Base-by-base conservation (phyloP, 1,140 invertebrate species). In the Drosophila erecta region DNA sequence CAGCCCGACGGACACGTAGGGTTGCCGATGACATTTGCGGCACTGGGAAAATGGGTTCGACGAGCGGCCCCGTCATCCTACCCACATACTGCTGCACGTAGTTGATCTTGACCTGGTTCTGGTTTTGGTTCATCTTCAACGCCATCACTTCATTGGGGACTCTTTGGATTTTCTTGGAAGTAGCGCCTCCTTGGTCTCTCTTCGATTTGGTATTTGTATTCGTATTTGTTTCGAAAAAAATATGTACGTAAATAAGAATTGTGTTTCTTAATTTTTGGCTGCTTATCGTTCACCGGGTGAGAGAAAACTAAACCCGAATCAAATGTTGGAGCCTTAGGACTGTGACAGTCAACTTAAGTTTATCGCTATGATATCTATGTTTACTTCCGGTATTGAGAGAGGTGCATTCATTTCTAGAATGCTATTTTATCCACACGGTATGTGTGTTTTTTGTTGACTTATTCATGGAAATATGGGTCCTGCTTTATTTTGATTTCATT, bases 401-500 rank as follows among this genome's bases (percentile, higher is more conserved):
- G 2, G 10, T 10, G 11, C 8, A 10, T 10, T 30, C 30, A 30
- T 30, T 3, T 30, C 10, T 30, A 30, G 3, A 10, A 30, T n/a
- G 12, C 22, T 20, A n/a, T 53, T 53, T 53, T 17, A 35, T 53
- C 2, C 37, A 0, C 14, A 14, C 12, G 17, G 17, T 49, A 6
- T 3, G 8, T 7, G 2, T 47, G 24, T 2, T 33, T 49, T n/a
- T 4, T 41, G 44, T 49, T 65, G 46, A 66, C 40, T 51, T 67
- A 67, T 44, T 30, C 64, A 64, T 27, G 20, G 22, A 35, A 62
- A 41, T 17, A 27, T 64, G 15, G 53, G 40, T 43, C n/a, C n/a
- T 64, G 46, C 27, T 64, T 65, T 67, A 65, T 67, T 65, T 59
- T 65, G 41, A 46, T 64, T 62, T 54, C 60, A 59, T 79, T 79